phyloP scores from a whole-genome alignment of 2,113 vertebrate species.

The Epinephelus lanceolatus region DNA sequence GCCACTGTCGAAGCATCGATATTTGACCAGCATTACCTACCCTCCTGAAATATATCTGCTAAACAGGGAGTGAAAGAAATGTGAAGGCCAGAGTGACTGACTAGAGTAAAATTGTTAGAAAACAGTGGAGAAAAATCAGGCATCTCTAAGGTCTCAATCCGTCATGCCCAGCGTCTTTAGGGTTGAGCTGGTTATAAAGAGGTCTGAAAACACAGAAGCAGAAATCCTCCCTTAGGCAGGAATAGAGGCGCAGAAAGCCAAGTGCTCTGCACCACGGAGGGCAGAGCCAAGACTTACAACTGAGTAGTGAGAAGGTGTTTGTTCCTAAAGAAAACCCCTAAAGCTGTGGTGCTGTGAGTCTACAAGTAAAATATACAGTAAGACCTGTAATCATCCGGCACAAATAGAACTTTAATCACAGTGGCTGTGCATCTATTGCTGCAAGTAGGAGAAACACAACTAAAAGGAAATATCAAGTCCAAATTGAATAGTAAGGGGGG shows the following conservation, averaged over 20 bases:
- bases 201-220: conserved; percentile 17
- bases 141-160: not conserved
- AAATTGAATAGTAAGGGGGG: not conserved
- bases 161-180: not conserved
- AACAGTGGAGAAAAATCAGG: not conserved
- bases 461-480: not conserved
- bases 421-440: not conserved
- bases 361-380: not conserved
- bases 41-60: no score
- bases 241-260: not conserved
- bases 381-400: not conserved
- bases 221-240: conserved; percentile 15
- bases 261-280: conserved; percentile 12
- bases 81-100: no score
- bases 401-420: conserved; percentile 5
- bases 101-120: not conserved
- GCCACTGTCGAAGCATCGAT: no score
- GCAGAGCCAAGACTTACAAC: not conserved
- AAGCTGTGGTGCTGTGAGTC: not conserved
- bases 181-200: conserved; percentile 22
- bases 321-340: not conserved
- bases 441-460: not conserved
- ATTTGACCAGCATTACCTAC: no score
- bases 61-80: no score
- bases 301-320: not conserved